Evolutionary conservation across 2,888 invertebrate species (phyloP), one percentile per base, ranked within the genome.

Genomic region (Watsonalla cultraria): DNA sequence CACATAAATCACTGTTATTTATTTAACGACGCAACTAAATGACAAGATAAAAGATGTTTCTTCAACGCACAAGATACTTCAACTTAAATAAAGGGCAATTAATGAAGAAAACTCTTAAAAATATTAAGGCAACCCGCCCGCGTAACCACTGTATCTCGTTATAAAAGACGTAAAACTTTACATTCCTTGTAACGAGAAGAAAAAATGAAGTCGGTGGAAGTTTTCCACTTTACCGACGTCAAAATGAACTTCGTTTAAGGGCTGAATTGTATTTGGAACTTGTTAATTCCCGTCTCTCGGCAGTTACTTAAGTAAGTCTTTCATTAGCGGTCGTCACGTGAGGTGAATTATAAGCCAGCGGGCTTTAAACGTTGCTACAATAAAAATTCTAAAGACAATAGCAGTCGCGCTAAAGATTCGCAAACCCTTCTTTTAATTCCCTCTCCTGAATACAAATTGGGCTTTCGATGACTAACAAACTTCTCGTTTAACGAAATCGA

Each of bases 311-410:
- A 88, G 83, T 81, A 80, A 86, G 88, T 82, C 86, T 87, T 88
- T 90, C 89, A 88, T 90, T 90, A 90, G 87, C 81, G 82, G 74
- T 76, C 75, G 74, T 78, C 85, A 81, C 90, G 89, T 87, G 90
- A 78, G 70, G 57, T 65, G 89, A 88, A 90, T 90, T 76, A 76
- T 78, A 83, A 84, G 68, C 64, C 62, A 52, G 58, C 51, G 65
- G 73, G 66, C 77, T 84, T 80, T 77, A 74, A 76, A 80, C 72
- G 71, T 76, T 71, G 60, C 52, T 58, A 66, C 78, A 42, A 42
- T 58, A 67, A 83, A 85, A 82, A 82, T 76, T 80, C 69, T 67
- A 60, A 77, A 80, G 80, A 82, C 84, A 81, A 76, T 75, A 70
- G 13, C 67, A 70, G 69, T 55, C 64, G 58, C 61, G 59, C 62